Conservation (phyloP, 2,888 invertebrate species). For the Saturnia japonica region DNA sequence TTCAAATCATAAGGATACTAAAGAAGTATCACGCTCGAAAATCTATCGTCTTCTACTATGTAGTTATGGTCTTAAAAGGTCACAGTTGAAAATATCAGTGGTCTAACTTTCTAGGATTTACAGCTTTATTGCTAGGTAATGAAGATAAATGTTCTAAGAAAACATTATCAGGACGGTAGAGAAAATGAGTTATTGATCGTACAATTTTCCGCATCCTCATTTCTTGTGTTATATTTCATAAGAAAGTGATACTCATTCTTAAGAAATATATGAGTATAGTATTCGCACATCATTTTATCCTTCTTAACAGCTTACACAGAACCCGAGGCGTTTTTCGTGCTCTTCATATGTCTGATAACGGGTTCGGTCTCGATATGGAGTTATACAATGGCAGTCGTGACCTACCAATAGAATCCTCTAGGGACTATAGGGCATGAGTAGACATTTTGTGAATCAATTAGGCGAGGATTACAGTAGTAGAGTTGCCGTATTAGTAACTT, state of each 20-base stretch:
- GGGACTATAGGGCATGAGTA: conserved; percentile 36
- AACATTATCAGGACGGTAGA: not conserved
- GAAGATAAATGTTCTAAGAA: not conserved
- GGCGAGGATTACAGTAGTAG: conserved; percentile 42
- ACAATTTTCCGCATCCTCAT: conserved; percentile 1
- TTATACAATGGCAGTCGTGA: conserved; percentile 20
- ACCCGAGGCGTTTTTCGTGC: conserved; percentile 10
- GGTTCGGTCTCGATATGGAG: conserved; percentile 11
- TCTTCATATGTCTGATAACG: conserved; percentile 15
- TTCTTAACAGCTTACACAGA: conserved; percentile 6
- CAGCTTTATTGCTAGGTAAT: too few species aligned
- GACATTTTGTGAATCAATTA: conserved; percentile 63
- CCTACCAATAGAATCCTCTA: conserved; percentile 18
- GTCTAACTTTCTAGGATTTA: not conserved
- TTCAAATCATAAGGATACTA: too few species aligned
- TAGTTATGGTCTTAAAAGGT: not conserved
- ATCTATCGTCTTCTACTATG: too few species aligned
- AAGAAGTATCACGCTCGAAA: too few species aligned
- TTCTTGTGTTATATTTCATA: not conserved
- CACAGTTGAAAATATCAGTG: not conserved
- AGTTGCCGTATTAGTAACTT: not conserved
- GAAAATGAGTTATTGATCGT: conserved; percentile 3
- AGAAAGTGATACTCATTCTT: conserved; percentile 11
- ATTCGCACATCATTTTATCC: conserved; percentile 17
- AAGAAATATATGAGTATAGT: not conserved